Conservation (phyloP, 1,140 invertebrate species). For the Lepidotrigona ventralis region DNA sequence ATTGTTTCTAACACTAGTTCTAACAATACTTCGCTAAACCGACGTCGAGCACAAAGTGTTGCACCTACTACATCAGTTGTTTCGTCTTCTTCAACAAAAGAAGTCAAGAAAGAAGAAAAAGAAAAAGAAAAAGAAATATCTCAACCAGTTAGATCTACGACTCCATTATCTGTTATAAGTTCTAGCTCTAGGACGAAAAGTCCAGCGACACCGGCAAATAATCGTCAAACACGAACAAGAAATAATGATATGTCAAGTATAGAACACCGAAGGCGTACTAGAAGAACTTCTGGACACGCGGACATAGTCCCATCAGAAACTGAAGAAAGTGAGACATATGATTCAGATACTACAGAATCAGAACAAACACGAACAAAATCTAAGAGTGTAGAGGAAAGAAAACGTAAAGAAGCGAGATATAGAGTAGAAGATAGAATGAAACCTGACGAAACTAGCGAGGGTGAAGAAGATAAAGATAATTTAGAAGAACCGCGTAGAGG, state of each 20-base stretch:
- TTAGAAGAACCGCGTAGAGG: slow-evolving; percentile 74
- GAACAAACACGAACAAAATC: slow-evolving; percentile 70
- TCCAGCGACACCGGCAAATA: slow-evolving; percentile 80
- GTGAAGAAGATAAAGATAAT: slow-evolving; percentile 74
- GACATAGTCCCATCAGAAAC: slow-evolving; percentile 77
- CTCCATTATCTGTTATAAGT: slow-evolving; percentile 82
- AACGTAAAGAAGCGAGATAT: slow-evolving; percentile 71
- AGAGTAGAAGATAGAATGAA: slow-evolving; percentile 77
- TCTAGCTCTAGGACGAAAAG: slow-evolving; percentile 85
- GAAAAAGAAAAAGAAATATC: slow-evolving; percentile 73
- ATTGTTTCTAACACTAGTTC: slow-evolving; percentile 39
- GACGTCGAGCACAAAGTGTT: slow-evolving; percentile 77
- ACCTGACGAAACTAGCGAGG: slow-evolving; percentile 76
- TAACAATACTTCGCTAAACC: slow-evolving; percentile 62
- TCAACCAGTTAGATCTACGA: slow-evolving; percentile 82
- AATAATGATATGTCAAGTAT: slow-evolving; percentile 65
- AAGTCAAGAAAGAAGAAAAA: slow-evolving; percentile 61
- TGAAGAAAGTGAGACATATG: slow-evolving; percentile 78
- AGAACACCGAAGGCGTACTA: slow-evolving; percentile 74
- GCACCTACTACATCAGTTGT: slow-evolving; percentile 62
- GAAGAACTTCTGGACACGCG: slow-evolving; percentile 77
- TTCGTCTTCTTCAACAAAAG: slow-evolving; percentile 43
- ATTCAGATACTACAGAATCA: slow-evolving; percentile 73
- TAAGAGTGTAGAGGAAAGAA: slow-evolving; percentile 71
- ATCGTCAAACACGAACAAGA: slow-evolving; percentile 70